These are phyloP conservation scores for Anableps anableps DNA, from an alignment of 2,797 vertebrate species.

Conservation along the genomic window DNA sequence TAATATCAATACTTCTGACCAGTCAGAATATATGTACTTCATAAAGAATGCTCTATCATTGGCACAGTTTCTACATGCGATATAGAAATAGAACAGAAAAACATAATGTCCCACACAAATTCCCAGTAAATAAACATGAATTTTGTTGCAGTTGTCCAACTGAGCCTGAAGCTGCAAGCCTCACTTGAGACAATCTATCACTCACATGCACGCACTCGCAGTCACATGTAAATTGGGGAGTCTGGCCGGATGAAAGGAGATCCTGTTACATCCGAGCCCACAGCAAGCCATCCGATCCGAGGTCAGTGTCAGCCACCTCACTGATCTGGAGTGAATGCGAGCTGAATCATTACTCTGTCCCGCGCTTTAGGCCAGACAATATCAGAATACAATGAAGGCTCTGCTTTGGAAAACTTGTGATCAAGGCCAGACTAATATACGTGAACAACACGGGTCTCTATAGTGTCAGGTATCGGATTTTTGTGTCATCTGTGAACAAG, in stretches of 20 bases:
- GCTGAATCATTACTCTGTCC: conserved; percentile 40
- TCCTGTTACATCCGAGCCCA: conserved; percentile 54
- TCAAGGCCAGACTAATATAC: conserved; percentile 21
- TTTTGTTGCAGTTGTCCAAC: conserved; percentile 32
- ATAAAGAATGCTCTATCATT: neutral
- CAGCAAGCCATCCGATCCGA: conserved; percentile 62
- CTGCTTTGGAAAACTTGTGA: conserved; percentile 31
- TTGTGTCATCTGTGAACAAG: neutral
- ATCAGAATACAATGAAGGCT: conserved; percentile 34
- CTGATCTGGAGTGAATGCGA: conserved; percentile 55
- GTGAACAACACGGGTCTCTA: neutral
- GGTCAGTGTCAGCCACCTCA: conserved; percentile 51
- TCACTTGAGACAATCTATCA: conserved; percentile 40
- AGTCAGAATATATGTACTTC: neutral
- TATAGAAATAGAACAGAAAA: neutral
- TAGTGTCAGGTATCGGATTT: conserved; percentile 18
- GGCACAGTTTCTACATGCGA: neutral
- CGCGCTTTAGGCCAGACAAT: conserved; percentile 38
- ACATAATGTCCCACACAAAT: conserved; percentile 27
- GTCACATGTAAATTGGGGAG: conserved; percentile 51
- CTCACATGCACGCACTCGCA: conserved; percentile 17
- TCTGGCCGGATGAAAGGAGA: conserved; percentile 53
- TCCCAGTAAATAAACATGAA: conserved; percentile 48
- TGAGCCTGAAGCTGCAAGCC: conserved; percentile 42
- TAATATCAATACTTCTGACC: neutral